phyloP scores from a whole-genome alignment of 2,888 invertebrate genomes.

The Heliconius hortense region DNA sequence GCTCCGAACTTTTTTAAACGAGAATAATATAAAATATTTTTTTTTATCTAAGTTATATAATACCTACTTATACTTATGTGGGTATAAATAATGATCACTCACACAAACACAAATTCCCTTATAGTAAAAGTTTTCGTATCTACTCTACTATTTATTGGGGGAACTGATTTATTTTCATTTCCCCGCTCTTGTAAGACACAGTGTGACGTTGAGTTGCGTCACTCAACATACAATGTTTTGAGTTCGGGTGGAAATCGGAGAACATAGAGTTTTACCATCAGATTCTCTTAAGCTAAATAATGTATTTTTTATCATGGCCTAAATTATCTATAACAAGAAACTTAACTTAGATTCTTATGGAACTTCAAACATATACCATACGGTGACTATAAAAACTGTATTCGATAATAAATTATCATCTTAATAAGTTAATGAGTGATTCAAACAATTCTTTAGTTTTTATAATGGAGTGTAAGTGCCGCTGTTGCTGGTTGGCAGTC shows the following conservation, averaged over 20 bases:
- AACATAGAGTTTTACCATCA: no score
- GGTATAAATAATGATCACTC: background rate
- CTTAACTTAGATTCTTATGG: background rate
- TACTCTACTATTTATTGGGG: background rate
- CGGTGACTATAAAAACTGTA: slow-evolving; percentile 68
- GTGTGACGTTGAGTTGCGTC: background rate
- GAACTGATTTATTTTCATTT: background rate
- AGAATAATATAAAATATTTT: slow-evolving; percentile 25
- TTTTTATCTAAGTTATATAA: slow-evolving; percentile 5
- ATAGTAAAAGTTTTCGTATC: background rate
- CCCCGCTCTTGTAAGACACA: background rate
- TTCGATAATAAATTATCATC: slow-evolving; percentile 77
- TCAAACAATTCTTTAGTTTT: slow-evolving; percentile 74
- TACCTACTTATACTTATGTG: background rate
- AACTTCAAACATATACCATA: slow-evolving; percentile 35
- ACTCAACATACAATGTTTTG: background rate
- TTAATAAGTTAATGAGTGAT: slow-evolving; percentile 80
- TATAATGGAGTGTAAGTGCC: slow-evolving; percentile 53
- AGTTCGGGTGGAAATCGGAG: background rate
- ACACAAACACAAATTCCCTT: background rate
- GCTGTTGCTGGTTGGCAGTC: slow-evolving; percentile 57
- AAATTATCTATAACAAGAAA: background rate
- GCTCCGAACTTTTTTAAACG: slow-evolving; percentile 18
- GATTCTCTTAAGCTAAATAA: no score
- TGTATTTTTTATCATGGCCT: no score